Conservation (phyloP, 2,888 invertebrate species). For the Nephrotoma flavescens region DNA sequence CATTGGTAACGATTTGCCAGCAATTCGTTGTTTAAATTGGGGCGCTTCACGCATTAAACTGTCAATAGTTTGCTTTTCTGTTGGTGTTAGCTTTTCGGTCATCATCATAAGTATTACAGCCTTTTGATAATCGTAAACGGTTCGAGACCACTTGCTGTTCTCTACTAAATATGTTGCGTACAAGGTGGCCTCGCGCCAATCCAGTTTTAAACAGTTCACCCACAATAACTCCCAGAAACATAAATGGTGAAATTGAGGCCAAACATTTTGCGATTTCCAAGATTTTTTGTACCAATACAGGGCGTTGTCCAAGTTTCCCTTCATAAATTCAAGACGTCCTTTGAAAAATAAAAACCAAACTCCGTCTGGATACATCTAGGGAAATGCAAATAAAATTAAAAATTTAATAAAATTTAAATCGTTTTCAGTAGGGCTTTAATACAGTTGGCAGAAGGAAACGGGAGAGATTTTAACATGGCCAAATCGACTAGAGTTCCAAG, state of each 20-base stretch:
- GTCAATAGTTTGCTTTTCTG: slow-evolving; percentile 41
- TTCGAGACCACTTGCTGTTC: slow-evolving; percentile 82
- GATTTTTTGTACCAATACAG: slow-evolving; percentile 64
- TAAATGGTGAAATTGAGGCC: slow-evolving; percentile 85
- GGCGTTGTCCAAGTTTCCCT: slow-evolving; percentile 57
- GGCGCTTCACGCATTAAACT: slow-evolving; percentile 61
- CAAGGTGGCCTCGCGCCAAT: slow-evolving; percentile 62
- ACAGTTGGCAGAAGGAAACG: not conserved
- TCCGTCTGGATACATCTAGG: slow-evolving; percentile 58
- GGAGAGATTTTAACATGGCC: not conserved
- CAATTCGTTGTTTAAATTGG: slow-evolving; percentile 71
- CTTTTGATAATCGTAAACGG: slow-evolving; percentile 82
- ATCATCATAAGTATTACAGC: slow-evolving; percentile 71
- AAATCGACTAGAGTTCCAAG: not conserved
- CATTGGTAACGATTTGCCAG: slow-evolving; percentile 92
- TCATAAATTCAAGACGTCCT: slow-evolving; percentile 69
- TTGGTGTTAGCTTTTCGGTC: slow-evolving; percentile 34
- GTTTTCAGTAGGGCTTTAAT: too few relatives aligned
- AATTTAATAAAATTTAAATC: not conserved
- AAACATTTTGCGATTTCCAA: slow-evolving; percentile 65
- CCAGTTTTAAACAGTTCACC: slow-evolving; percentile 57
- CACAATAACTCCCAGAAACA: slow-evolving; percentile 93
- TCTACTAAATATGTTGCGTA: slow-evolving; percentile 57
- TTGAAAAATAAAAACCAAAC: slow-evolving; percentile 87
- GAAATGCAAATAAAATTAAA: slow-evolving; percentile 12